These are phyloP conservation scores for Bhutanitis thaidina DNA, from an alignment of 2,888 invertebrate genomes.

Conservation along the genomic window DNA sequence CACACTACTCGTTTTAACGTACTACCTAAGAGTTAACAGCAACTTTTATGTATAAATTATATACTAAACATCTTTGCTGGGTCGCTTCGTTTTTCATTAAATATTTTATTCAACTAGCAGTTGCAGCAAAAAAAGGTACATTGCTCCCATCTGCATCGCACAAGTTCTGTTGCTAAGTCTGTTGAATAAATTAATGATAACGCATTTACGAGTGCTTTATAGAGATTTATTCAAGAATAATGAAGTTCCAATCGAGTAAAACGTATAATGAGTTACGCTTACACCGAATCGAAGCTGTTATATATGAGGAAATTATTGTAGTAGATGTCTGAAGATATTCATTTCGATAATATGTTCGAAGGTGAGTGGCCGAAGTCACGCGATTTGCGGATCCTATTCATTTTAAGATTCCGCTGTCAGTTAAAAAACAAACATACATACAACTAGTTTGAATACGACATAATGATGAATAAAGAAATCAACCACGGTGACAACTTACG, in stretches of 20 bases:
- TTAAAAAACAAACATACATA: too few relatives aligned
- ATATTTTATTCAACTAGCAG: not conserved
- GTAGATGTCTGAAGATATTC: not conserved
- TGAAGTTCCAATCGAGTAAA: not conserved
- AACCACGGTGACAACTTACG: too few relatives aligned
- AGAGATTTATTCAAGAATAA: not conserved
- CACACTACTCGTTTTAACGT: slow-evolving; percentile 10
- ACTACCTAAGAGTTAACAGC: not conserved
- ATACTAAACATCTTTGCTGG: not conserved
- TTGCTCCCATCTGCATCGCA: not conserved
- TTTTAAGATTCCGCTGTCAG: too few relatives aligned
- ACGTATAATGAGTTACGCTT: not conserved
- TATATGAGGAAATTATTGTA: not conserved
- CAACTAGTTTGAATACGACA: too few relatives aligned
- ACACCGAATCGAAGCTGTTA: not conserved
- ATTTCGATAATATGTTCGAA: not conserved
- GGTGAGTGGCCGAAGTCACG: not conserved
- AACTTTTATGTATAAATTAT: not conserved
- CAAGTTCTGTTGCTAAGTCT: not conserved
- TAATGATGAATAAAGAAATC: too few relatives aligned
- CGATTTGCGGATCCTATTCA: not conserved
- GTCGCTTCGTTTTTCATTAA: not conserved
- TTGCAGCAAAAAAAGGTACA: not conserved
- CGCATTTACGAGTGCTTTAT: not conserved
- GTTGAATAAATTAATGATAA: not conserved